A percentile compares a stretch with the other conserved stretches of the same genome.
Conservation (phyloP, 2,113 vertebrate species). For the Cephalopholis sonnerati region DNA sequence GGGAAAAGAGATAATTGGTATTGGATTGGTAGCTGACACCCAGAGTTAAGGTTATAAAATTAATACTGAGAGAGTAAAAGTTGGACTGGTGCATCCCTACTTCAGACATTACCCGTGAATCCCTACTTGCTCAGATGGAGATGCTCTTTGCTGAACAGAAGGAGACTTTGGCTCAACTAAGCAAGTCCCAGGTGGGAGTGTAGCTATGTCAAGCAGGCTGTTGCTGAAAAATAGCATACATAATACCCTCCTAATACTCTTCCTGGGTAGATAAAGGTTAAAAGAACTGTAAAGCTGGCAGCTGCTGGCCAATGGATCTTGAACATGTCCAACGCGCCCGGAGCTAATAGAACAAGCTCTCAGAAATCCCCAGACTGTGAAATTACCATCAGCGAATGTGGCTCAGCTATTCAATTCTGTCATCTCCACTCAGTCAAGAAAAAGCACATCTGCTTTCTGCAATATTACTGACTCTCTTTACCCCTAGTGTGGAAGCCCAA, state of each 20-base stretch:
- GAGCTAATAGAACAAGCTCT: constrained; percentile 59
- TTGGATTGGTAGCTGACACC: background rate
- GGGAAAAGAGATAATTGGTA: background rate
- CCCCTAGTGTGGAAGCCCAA: background rate
- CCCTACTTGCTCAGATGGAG: background rate
- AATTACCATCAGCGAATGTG: constrained; percentile 61
- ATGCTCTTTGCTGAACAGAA: background rate
- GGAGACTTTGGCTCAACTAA: background rate
- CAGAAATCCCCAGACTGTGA: constrained; percentile 59
- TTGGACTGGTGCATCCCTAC: background rate
- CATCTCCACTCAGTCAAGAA: constrained; percentile 45
- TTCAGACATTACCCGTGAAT: background rate
- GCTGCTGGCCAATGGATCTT: constrained; percentile 43
- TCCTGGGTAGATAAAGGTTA: constrained; percentile 41
- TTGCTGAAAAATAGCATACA: background rate
- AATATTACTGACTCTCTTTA: background rate
- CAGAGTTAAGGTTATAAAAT: background rate
- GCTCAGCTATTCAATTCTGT: constrained; percentile 48
- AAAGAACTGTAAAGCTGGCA: constrained; percentile 27
- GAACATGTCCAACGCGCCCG: constrained; percentile 35
- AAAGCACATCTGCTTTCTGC: constrained; percentile 41
- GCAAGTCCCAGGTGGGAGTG: background rate
- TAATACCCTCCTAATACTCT: constrained; percentile 5
- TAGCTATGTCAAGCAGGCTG: background rate
- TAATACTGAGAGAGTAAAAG: background rate